Base-by-base conservation (phyloP, 2,797 vertebrate species). In the Serranus cabrilla region DNA sequence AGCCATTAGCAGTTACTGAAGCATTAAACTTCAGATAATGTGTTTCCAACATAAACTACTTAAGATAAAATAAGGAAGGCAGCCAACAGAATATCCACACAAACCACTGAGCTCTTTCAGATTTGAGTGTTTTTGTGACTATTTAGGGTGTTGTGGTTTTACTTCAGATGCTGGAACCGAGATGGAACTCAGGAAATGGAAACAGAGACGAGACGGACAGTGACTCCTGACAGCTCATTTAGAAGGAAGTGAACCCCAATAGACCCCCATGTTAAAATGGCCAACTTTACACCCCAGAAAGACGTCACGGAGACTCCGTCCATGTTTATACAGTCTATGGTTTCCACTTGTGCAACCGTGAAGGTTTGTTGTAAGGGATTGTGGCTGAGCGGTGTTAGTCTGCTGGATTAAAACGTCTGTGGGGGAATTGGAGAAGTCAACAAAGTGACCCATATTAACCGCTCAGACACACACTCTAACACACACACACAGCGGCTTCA, bases 371-470 rank as follows among this genome's bases (percentile, higher is more conserved):
- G 74, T 66, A 20, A 81, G 73, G 60, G 83, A 80, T 80, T 87
- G 72, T 55, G 56, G 39, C 70, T 88, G 82, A 85, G 87, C 76
- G 74, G 79, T 42, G 78, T 83, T 67, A 83, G 37, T 14, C 52
- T 12, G 12, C 2, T 78, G 89, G 91, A 91, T 92, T 91, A 91
- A 73, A 85, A 54, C 68, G 68, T 74, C 25, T 5, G 57, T 57
- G 72, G 61, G 57, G 73, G 60, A 77, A 68, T 37, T 2, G 50
- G 59, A 76, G 66, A 64, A 82, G 70, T 80, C 73, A 76, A 81
- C 34, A 47, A 60, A 67, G 71, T 74, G 59, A 60, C 42, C 55
- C 56, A 79, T 58, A 54, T 58, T 21, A 74, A 40, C 20, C 46
- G 18, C 51, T 27, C n/a, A 69, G 5, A 60, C 27, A 37, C 46